Conservation (phyloP, 2,797 vertebrate genomes). For the Emydoidea blandingii region DNA sequence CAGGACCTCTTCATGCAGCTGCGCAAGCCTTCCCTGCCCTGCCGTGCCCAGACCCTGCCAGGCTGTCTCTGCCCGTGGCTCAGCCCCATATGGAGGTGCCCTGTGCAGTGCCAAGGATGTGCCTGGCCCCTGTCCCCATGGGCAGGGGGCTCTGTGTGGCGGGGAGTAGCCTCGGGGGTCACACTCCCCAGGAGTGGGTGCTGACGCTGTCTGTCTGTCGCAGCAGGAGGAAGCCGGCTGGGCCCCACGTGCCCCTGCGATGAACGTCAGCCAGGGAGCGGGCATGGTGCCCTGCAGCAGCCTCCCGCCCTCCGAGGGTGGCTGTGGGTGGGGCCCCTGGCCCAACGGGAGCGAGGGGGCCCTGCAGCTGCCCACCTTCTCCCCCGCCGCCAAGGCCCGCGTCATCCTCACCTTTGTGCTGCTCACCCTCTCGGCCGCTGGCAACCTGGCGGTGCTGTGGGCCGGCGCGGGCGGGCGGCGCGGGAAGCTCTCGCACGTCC, state of each 20-base stretch:
- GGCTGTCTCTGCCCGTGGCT: too few relatives aligned
- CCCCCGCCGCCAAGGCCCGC: constrained; percentile 84
- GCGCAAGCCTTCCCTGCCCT: too few relatives aligned
- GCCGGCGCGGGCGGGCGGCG: constrained; percentile 76
- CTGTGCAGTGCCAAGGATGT: too few relatives aligned
- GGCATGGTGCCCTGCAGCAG: neutral
- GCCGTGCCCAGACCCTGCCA: too few relatives aligned
- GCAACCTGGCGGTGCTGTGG: constrained; percentile 87
- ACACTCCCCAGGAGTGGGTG: neutral
- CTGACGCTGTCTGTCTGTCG: neutral
- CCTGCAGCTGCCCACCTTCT: constrained; percentile 84
- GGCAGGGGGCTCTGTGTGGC: neutral
- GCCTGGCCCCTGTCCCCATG: too few relatives aligned
- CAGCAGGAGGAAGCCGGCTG: neutral
- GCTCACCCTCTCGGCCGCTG: constrained; percentile 82
- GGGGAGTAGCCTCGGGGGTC: too few relatives aligned
- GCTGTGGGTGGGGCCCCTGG: neutral
- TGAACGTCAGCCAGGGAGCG: neutral
- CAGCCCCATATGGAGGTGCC: too few relatives aligned
- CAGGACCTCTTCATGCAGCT: too few relatives aligned
- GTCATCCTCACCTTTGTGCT: constrained; percentile 86
- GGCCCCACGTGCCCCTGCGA: neutral
- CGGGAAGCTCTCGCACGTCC: constrained; percentile 79
- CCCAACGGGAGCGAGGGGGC: neutral
- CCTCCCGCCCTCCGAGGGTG: neutral